Evolutionary conservation across 2,113 vertebrate genomes (phyloP), one percentile per base, ranked within the genome.

Genomic region (Neolamprologus devosi): DNA sequence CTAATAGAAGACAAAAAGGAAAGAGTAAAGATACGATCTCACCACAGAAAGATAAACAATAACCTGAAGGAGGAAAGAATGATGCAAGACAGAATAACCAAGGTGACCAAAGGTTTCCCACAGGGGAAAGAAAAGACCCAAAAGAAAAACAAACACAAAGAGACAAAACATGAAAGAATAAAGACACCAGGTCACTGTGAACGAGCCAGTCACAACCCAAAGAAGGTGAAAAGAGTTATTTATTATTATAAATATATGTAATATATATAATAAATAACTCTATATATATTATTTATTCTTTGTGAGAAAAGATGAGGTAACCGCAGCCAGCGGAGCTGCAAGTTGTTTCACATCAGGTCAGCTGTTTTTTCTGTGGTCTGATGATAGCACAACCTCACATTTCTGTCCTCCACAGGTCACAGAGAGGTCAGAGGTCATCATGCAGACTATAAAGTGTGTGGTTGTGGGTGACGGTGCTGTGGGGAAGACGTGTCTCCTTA

Each of bases 371-470:
- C 42, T 75, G 40, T 3, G 70, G 70, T 78, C 45, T 51, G 42
- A 30, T n/a, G 9, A 28, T 13, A 78, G 28, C 23, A 1, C 70
- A 73, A 73, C 17, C 42, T 30, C 70, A 75, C 23, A 30, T 54
- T 9, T 60, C 16, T 86, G 19, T 55, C 21, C 14, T 81, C 37
- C 7, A 2, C 84, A 92, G 90, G 87, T 83, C 23, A 68, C 81
- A 53, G 85, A 87, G 68, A 81, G 91, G 88, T 88, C 87, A 86
- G 37, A 88, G 90, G 90, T 89, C 83, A 82, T 65, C 75, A 98
- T 98, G 97, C 98, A 98, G 96, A 98, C 97, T 89, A 97, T 98
- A 91, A 98, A 98, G 96, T 98, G 98, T 54, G 98, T 98, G 86
- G 98, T 98, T 78, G 98, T 98, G 88, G 98, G 98, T 0, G 98